A percentile compares a stretch with the other conserved stretches of the same genome.
These are phyloP conservation scores for Leuciscus idus DNA, from an alignment of 2,113 vertebrate genomes.

Conservation along the genomic window DNA sequence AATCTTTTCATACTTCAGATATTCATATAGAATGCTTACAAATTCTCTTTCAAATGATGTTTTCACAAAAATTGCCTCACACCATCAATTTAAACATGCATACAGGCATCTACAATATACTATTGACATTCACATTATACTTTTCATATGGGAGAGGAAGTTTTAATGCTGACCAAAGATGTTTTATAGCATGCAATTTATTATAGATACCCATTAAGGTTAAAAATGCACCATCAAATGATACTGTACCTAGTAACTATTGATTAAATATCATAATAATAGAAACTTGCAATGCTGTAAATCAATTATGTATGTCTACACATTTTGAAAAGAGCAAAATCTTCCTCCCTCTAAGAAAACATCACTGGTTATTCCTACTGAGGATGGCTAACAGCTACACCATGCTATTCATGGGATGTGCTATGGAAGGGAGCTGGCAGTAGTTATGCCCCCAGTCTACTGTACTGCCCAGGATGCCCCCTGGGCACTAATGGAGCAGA, in stretches of 20 bases:
- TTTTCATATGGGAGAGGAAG: too few relatives aligned
- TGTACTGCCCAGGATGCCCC: constrained; percentile 74
- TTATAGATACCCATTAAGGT: not conserved
- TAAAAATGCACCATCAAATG: not conserved
- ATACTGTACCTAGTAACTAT: not conserved
- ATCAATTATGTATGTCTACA: not conserved
- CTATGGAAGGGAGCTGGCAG: constrained; percentile 62
- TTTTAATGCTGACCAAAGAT: not conserved
- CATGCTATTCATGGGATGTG: constrained; percentile 40
- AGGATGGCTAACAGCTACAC: constrained; percentile 15
- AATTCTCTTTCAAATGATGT: not conserved
- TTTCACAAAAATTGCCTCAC: not conserved
- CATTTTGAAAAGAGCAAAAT: constrained; percentile 8
- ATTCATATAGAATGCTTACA: not conserved
- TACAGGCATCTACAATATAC: not conserved
- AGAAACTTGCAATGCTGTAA: not conserved
- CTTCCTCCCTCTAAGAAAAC: not conserved
- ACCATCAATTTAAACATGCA: not conserved
- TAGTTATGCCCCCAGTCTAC: constrained; percentile 55
- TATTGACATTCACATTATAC: not conserved
- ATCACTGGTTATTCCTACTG: constrained; percentile 15
- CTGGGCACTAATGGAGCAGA: constrained; percentile 95
- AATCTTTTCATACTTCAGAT: not conserved
- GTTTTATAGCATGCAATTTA: not conserved
- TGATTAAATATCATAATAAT: not conserved